Percentiles rank a stretch among this genome's conserved stretches.
phyloP scores from a whole-genome alignment of 1,140 invertebrate genomes.

The Cydia pomonella region DNA sequence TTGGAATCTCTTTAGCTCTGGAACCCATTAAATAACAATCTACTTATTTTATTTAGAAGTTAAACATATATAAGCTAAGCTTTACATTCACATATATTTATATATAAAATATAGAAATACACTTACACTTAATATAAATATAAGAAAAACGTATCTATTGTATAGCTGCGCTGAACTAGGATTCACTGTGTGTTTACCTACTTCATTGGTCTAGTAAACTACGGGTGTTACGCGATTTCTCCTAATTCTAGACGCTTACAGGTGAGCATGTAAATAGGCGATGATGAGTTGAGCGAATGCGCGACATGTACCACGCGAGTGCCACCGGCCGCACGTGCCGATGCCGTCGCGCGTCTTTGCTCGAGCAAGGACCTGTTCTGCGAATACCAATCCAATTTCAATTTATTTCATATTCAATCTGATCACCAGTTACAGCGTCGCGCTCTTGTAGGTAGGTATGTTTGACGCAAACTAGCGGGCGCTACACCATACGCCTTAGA shows the following conservation, averaged over 20 bases:
- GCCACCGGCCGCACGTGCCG: neutral
- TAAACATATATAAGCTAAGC: no score
- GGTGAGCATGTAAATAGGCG: conserved; percentile 6
- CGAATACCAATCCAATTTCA: neutral
- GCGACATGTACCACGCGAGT: neutral
- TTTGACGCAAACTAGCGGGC: neutral
- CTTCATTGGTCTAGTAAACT: neutral
- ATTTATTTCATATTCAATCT: neutral
- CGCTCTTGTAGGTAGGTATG: no score
- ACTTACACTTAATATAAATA: no score
- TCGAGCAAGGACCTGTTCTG: no score
- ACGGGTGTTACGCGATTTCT: conserved; percentile 20
- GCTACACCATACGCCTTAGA: neutral
- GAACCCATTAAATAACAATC: no score
- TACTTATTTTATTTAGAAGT: no score
- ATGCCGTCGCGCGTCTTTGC: neutral
- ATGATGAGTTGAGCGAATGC: neutral
- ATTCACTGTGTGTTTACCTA: neutral
- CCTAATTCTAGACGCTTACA: neutral
- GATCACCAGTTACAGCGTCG: neutral
- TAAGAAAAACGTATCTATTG: no score
- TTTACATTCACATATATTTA: no score
- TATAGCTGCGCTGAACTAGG: no score
- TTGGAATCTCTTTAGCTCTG: no score
- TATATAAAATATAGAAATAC: no score